These are phyloP conservation scores for Pygocentrus nattereri DNA, from an alignment of 2,797 vertebrate genomes.

Conservation along the genomic window DNA sequence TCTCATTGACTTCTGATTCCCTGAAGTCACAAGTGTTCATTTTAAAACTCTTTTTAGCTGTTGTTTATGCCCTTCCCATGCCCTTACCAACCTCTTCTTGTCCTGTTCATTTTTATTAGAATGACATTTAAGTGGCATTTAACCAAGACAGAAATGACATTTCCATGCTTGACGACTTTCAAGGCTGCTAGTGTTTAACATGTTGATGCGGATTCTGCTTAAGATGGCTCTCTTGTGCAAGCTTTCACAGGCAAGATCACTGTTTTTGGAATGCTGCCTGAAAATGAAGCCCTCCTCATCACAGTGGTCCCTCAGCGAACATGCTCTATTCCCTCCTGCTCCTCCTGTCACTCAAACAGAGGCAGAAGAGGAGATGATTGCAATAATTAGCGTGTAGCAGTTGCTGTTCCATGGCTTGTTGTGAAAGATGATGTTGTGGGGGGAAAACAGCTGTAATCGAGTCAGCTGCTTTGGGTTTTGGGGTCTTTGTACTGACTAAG, in stretches of 20 bases:
- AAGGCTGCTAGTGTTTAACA: conserved; percentile 46
- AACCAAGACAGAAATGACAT: conserved; percentile 32
- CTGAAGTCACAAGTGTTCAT: not conserved
- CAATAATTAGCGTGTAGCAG: conserved; percentile 37
- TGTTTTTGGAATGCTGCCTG: conserved; percentile 43
- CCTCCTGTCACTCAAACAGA: conserved; percentile 33
- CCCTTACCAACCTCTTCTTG: not conserved
- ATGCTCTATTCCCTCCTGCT: conserved; percentile 37
- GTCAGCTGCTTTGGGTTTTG: conserved; percentile 15
- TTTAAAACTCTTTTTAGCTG: not conserved
- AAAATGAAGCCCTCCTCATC: conserved; percentile 36
- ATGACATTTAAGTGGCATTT: conserved; percentile 49
- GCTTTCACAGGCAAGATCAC: conserved; percentile 8
- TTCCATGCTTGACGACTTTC: conserved; percentile 27
- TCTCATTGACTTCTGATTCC: not conserved
- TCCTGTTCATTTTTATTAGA: conserved; percentile 39
- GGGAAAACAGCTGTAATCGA: conserved; percentile 44
- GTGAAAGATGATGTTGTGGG: conserved; percentile 23
- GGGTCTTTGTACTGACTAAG: conserved; percentile 4
- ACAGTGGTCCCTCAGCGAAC: conserved; percentile 23
- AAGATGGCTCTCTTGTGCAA: conserved; percentile 22
- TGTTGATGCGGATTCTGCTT: conserved; percentile 30
- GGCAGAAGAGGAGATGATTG: conserved; percentile 35
- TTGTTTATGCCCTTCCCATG: conserved; percentile 1
- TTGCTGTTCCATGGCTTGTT: conserved; percentile 26